Evolutionary conservation across 2,113 vertebrate species (phyloP), one percentile per base, ranked within the genome.

Genomic region (Scopus umbretta): DNA sequence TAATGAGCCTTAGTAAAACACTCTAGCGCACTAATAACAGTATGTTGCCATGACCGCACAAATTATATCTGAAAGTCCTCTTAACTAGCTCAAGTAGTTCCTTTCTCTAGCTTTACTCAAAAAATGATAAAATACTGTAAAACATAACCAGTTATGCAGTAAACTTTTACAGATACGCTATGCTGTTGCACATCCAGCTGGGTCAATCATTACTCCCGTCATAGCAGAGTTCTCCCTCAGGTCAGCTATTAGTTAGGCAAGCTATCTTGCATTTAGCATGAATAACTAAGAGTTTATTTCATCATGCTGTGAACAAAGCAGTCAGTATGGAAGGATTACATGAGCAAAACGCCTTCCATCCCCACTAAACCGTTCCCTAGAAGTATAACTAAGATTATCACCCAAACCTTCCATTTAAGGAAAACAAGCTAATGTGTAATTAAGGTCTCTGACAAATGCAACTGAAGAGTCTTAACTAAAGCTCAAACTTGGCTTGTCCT

Each of bases 281-380:
- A 83, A 84, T 80, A 88, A 59, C 22, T 66, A 80, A 52, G 85
- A 70, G 32, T 73, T 90, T 87, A 73, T 93, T 95, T 79, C 72
- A 90, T 68, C 61, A 72, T 34, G 16, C 73, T 85, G 32, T 88
- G 82, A 94, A 91, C 86, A 95, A 95, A 96, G 88, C 71, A 70
- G n/a, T 55, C 66, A 67, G 42, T 90, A 65, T 53, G 55, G 76
- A 95, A 90, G 65, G 62, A 92, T 66, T 95, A 92, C 25, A 42
- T 32, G 45, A 82, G 32, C 66, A 80, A 82, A 94, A 72, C 61
- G 84, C 56, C 62, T 68, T 89, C 62, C 27, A 61, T 21, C n/a
- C 56, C 9, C 11, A 6, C 32, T 4, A 1, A 95, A 94, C 72
- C 2, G 4, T 13, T 85, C 58, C 32, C 58, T 68, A 45, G 45